These are phyloP conservation scores for Epinephelus awoara DNA, from an alignment of 2,797 vertebrate genomes.

Conservation along the genomic window DNA sequence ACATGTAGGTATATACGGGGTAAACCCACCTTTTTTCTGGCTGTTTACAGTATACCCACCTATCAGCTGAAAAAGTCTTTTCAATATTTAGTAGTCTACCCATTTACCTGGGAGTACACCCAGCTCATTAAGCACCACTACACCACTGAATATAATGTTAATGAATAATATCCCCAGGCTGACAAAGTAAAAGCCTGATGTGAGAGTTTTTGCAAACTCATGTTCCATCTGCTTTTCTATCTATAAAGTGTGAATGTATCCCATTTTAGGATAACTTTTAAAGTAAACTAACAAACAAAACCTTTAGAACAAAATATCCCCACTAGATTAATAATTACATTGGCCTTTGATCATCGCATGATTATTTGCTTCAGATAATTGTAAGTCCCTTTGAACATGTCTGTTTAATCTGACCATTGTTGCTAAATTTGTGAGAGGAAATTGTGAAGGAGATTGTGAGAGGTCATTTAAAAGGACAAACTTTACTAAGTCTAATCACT, in stretches of 20 bases:
- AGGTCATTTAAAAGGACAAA: constrained; percentile 29
- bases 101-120: no score
- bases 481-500: constrained; percentile 2
- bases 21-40: no score
- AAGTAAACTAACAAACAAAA: background rate
- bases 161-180: background rate
- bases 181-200: background rate
- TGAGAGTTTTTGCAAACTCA: constrained; percentile 1
- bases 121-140: no score
- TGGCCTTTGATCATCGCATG: constrained; percentile 33
- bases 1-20: no score
- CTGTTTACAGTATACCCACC: no score
- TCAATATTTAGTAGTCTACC: no score
- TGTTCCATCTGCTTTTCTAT: background rate
- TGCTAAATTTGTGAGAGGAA: constrained; percentile 23
- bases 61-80: no score
- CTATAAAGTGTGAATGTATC: background rate
- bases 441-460: constrained; percentile 18
- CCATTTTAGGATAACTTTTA: background rate
- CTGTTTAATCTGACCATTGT: constrained; percentile 25
- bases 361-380: constrained; percentile 40
- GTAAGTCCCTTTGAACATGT: constrained; percentile 25
- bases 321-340: constrained; percentile 10
- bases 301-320: background rate
- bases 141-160: background rate